These are phyloP conservation scores for Hoplostethus atlanticus DNA, from an alignment of 2,797 vertebrate species.

Conservation along the genomic window DNA sequence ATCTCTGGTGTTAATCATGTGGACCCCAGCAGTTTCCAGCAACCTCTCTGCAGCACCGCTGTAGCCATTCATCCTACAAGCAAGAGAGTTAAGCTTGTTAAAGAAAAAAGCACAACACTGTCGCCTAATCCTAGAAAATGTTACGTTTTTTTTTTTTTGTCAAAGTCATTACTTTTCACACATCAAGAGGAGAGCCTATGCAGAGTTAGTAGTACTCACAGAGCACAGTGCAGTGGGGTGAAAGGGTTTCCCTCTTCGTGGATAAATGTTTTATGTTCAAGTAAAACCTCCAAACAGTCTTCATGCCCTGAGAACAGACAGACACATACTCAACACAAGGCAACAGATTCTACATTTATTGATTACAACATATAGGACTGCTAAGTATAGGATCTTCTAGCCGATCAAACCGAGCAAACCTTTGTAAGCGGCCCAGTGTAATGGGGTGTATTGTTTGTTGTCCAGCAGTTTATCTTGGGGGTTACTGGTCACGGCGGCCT, in stretches of 20 bases:
- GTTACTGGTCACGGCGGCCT: conserved; percentile 89
- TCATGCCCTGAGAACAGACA: conserved; percentile 89
- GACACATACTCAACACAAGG: conserved; percentile 17
- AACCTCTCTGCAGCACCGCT: conserved; percentile 93
- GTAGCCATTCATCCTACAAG: conserved; percentile 93
- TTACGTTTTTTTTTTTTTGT: neutral
- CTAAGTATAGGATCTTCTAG: conserved; percentile 3
- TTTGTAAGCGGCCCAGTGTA: conserved; percentile 98
- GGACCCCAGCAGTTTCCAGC: conserved; percentile 88
- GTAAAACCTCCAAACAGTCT: conserved; percentile 99
- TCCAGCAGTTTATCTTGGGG: conserved; percentile 93
- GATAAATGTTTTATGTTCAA: conserved; percentile 96
- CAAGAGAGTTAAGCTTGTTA: neutral
- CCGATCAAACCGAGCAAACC: conserved; percentile 79
- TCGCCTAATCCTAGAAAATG: neutral
- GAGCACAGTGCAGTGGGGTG: conserved; percentile 99
- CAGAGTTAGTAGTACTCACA: conserved; percentile 86
- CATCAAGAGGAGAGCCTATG: neutral
- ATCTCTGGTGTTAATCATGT: conserved; percentile 97
- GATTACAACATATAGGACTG: neutral
- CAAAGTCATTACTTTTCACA: neutral
- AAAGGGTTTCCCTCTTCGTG: conserved; percentile 97
- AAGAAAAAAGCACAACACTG: neutral
- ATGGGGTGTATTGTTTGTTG: conserved; percentile 94
- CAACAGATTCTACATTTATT: conserved; percentile 6